phyloP scores from a whole-genome alignment of 1,140 invertebrate species.

The Drosophila repletoides region DNA sequence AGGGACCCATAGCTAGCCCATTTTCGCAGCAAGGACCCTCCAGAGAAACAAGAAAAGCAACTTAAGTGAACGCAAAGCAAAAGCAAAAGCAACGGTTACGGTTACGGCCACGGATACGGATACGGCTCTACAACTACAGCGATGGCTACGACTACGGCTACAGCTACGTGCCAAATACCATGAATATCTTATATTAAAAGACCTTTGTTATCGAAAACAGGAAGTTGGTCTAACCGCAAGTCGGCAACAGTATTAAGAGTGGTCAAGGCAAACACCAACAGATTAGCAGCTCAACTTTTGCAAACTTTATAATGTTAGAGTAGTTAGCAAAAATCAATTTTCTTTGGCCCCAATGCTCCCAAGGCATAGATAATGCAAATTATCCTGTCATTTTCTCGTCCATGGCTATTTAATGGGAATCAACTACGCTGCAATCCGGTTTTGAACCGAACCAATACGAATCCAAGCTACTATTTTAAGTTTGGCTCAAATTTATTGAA shows the following conservation, averaged over 20 bases:
- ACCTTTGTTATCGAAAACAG: constrained; percentile 73
- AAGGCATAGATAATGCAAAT: constrained; percentile 44
- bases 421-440: constrained; percentile 57
- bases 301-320: constrained; percentile 49
- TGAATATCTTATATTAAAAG: constrained; percentile 74
- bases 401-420: constrained; percentile 47
- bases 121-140: background rate
- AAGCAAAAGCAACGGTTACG: constrained; percentile 3
- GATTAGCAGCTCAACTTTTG: constrained; percentile 69
- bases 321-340: constrained; percentile 49
- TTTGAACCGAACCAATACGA: no score
- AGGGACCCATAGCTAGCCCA: constrained; percentile 11
- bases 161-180: constrained; percentile 66
- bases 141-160: background rate
- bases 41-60: constrained; percentile 68
- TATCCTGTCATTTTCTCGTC: constrained; percentile 39
- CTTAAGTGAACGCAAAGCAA: constrained; percentile 52
- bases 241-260: constrained; percentile 35
- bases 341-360: background rate
- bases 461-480: no score
- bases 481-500: no score
- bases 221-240: constrained; percentile 64
- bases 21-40: constrained; percentile 29
- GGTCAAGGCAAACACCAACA: constrained; percentile 46
- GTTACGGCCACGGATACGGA: background rate